Evolutionary conservation across 30 jellyfish, hydroid and myxozoan species (phyloP), one percentile per base, ranked within the genome.

Genomic region (Chironex yamaguchii): DNA sequence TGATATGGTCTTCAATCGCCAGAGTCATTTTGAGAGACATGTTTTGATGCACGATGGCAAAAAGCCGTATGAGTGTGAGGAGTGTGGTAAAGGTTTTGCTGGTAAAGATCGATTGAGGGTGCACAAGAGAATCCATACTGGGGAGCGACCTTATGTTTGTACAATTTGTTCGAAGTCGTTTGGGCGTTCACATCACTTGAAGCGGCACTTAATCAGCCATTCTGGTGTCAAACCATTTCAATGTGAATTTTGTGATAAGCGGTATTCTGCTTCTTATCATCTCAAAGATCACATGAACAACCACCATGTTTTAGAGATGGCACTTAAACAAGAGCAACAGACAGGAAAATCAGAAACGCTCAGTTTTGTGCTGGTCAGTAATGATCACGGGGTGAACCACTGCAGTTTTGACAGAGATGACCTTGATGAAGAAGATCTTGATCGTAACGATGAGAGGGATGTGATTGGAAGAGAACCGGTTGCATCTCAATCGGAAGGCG

Each of bases 221-320:
- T 66, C 94, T 12, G 94, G 94, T 17, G 53, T 84, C 14, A 66
- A 85, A 85, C 94, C 94, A n/a, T 84, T 84, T 49, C 71, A 84
- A 70, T 84, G 94, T 62, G 94, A 85, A 3, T 84, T 79, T n/a
- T 84, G 94, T 54, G 88, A 81, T 21, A 84, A 84, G 54, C 87
- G 94, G 66, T 42, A 42, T 42, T 42, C 58, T 42, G 58, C 58
- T 17, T 42, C 58, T 42, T 42, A 42, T 42, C 58, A 42, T 17
- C 58, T 42, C 17, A 42, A 42, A 17, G 58, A 42, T 17, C 58
- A 42, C 58, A 42, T 42, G 58, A 42, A 42, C 58, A 42, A 42
- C 17, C 58, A 42, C 58, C 58, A 42, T 42, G 58, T 42, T 9
- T 17, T 42, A 17, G 58, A 42, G 17, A 42, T 42, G 58, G 58